Conservation (phyloP, 2,113 vertebrate genomes). For the Bos indicus region DNA sequence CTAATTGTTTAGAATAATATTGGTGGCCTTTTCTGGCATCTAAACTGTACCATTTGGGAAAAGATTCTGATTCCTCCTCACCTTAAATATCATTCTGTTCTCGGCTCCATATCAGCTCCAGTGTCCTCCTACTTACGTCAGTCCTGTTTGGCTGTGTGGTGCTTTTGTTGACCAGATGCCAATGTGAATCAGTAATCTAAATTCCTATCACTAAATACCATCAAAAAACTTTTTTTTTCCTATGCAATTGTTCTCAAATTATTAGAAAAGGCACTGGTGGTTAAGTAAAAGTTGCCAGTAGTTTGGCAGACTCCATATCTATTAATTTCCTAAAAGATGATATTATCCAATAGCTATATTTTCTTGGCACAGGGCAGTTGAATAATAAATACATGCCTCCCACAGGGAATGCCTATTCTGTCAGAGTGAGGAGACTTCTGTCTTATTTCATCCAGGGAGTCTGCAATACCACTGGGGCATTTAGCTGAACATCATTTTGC, state of each 20-base stretch:
- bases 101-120: neutral
- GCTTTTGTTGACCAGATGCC: neutral
- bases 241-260: neutral
- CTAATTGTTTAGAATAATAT: neutral
- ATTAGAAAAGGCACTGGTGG: neutral
- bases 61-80: neutral
- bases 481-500: neutral
- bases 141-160: neutral
- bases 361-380: neutral
- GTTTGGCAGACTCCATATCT: neutral
- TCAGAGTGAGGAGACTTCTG: neutral
- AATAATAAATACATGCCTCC: neutral
- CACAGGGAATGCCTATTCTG: neutral
- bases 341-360: neutral
- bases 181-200: constrained; percentile 23
- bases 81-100: neutral
- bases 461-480: neutral
- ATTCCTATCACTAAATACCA: neutral
- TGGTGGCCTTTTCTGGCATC: neutral
- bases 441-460: neutral
- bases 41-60: neutral
- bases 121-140: neutral
- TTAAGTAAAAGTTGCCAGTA: neutral
- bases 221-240: neutral
- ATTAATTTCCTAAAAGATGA: constrained; percentile 4